Percentiles rank a stretch among this genome's conserved stretches.
These are phyloP conservation scores for Gadus macrocephalus DNA, from an alignment of 2,113 vertebrate species.

Conservation along the genomic window DNA sequence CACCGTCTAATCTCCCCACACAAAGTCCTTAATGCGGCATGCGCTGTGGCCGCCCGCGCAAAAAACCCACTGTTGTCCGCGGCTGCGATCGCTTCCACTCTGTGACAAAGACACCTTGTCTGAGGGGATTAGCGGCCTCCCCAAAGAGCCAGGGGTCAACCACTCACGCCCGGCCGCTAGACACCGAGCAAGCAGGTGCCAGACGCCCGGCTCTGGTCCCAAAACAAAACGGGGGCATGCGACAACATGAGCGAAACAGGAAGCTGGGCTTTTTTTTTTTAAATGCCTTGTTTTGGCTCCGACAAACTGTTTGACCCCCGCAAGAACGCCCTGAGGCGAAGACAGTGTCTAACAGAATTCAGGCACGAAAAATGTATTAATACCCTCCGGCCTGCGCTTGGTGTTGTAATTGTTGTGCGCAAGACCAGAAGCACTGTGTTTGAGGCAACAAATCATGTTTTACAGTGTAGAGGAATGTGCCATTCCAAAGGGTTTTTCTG, in stretches of 20 bases:
- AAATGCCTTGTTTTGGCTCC: conserved; percentile 49
- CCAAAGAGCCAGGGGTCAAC: conserved; percentile 41
- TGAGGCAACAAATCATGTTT: conserved; percentile 52
- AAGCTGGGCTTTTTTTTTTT: neutral
- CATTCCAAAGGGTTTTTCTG: conserved; percentile 48
- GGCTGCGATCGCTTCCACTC: conserved; percentile 38
- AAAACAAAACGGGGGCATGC: neutral
- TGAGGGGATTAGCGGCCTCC: conserved; percentile 48
- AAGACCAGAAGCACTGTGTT: conserved; percentile 29
- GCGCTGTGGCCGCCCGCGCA: conserved; percentile 37
- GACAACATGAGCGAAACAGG: conserved; percentile 30
- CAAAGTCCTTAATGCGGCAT: conserved; percentile 60
- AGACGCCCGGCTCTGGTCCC: conserved; percentile 24
- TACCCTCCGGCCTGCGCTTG: conserved; percentile 28
- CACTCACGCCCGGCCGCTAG: conserved; percentile 21
- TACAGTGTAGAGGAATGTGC: conserved; percentile 48
- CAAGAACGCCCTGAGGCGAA: conserved; percentile 23
- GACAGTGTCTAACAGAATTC: conserved; percentile 27
- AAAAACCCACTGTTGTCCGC: conserved; percentile 47
- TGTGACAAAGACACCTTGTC: conserved; percentile 54
- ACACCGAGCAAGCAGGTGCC: conserved; percentile 49
- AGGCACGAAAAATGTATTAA: conserved; percentile 35
- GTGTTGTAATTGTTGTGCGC: conserved; percentile 42
- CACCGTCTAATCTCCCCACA: conserved; percentile 56
- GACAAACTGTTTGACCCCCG: conserved; percentile 43